phyloP scores from a whole-genome alignment of 2,797 vertebrate genomes.

The Cetoscarus ocellatus region DNA sequence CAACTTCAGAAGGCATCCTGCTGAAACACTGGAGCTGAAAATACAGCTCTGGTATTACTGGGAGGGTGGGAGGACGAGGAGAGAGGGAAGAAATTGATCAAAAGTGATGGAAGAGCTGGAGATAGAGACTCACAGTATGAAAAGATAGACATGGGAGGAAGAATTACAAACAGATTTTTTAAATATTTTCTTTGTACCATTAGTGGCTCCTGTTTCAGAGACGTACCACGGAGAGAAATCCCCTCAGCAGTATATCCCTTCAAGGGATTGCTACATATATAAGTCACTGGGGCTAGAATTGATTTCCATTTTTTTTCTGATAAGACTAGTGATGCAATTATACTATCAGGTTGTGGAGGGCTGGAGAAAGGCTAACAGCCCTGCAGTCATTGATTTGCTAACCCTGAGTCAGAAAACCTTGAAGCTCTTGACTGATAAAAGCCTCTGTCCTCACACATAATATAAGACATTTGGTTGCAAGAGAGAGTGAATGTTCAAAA shows the following conservation, averaged over 20 bases:
- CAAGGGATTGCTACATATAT: constrained; percentile 24
- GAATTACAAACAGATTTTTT: constrained; percentile 5
- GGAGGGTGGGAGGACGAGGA: neutral
- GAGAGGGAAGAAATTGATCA: constrained; percentile 24
- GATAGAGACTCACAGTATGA: neutral
- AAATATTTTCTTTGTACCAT: constrained; percentile 34
- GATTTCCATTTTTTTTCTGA: constrained; percentile 62
- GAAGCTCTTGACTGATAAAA: neutral
- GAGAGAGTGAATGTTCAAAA: neutral
- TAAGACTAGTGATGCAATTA: constrained; percentile 60
- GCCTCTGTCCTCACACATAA: neutral
- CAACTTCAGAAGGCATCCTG: constrained; percentile 40
- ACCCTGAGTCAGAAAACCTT: constrained; percentile 5
- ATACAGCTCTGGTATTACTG: constrained; percentile 36
- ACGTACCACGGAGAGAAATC: constrained; percentile 29
- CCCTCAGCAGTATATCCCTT: constrained; percentile 9
- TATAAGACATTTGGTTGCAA: neutral
- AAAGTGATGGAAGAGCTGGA: constrained; percentile 31
- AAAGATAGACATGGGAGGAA: constrained; percentile 3
- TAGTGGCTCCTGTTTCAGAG: constrained; percentile 27
- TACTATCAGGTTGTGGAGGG: constrained; percentile 30
- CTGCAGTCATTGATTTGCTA: constrained; percentile 38
- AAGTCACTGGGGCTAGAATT: constrained; percentile 37
- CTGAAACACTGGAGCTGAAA: constrained; percentile 52
- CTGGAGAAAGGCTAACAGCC: constrained; percentile 22